These are phyloP conservation scores for Ispidina picta DNA, from an alignment of 2,797 vertebrate genomes.

Conservation along the genomic window DNA sequence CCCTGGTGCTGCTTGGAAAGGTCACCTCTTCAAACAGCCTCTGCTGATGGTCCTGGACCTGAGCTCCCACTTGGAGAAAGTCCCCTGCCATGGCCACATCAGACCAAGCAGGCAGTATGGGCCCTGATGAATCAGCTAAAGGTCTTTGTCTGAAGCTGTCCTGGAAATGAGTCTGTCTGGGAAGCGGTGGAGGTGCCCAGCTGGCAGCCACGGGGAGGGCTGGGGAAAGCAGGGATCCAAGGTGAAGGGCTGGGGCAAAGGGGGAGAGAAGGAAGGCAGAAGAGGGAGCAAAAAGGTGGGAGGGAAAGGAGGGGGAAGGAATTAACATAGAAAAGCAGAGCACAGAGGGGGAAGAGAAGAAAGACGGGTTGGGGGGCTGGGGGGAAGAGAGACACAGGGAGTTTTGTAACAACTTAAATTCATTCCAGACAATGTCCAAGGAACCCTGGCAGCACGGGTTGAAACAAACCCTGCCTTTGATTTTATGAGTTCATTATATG, in stretches of 20 bases:
- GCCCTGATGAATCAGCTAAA: background rate
- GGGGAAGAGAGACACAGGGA: background rate
- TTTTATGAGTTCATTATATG: slow-evolving; percentile 73
- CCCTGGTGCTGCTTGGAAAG: background rate
- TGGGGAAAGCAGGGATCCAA: background rate
- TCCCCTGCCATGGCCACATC: accelerated
- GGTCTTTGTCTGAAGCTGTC: background rate
- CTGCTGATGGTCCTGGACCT: background rate
- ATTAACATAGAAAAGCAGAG: background rate
- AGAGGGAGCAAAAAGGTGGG: background rate
- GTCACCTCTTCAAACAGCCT: background rate
- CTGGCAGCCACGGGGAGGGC: background rate
- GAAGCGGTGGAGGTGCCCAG: background rate
- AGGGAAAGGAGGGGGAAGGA: background rate
- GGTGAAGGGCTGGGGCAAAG: background rate
- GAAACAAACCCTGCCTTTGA: slow-evolving; percentile 72
- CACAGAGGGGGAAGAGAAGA: background rate
- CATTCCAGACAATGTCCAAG: slow-evolving; percentile 72
- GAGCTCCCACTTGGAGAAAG: background rate
- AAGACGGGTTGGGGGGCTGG: background rate
- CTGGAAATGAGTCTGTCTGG: background rate
- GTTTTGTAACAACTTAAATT: slow-evolving; percentile 72
- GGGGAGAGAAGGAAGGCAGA: background rate
- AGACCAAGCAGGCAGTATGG: accelerated
- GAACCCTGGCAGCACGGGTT: slow-evolving; percentile 63